Evolutionary conservation across 2,888 invertebrate species (phyloP).

Genomic region (Trypoxylon attenuatum): DNA sequence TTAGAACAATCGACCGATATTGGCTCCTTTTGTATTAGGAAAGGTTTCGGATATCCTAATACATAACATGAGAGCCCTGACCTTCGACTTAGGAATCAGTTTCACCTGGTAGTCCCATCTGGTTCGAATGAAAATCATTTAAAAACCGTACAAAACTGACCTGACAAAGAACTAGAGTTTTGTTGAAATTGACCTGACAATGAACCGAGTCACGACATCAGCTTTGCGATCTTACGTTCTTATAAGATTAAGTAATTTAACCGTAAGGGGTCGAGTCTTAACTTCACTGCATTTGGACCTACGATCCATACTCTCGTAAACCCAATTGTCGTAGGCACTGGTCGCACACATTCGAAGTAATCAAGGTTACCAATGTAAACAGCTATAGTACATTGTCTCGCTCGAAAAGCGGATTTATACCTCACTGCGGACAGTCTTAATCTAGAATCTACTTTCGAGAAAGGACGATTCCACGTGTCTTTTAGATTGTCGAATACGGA

Average conservation of each 20-base stretch:
- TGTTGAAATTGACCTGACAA: too few relatives aligned
- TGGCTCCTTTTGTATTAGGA: constrained; percentile 16
- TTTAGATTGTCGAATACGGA: neutral
- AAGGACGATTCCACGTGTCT: neutral
- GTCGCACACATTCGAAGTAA: neutral
- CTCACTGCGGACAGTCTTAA: too few relatives aligned
- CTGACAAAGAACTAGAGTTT: neutral
- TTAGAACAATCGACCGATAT: constrained; percentile 30
- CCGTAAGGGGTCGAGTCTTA: neutral
- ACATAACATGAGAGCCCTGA: constrained; percentile 11
- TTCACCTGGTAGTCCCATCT: neutral
- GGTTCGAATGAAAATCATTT: neutral
- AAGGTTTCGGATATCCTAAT: constrained; percentile 31
- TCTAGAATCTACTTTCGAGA: constrained; percentile 1
- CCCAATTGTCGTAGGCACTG: constrained; percentile 8
- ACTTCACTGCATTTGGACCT: too few relatives aligned
- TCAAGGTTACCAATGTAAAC: too few relatives aligned
- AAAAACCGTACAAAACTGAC: neutral
- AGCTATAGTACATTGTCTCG: too few relatives aligned
- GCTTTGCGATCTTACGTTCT: neutral
- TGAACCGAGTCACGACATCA: neutral
- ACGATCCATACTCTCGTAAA: neutral
- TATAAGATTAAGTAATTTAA: neutral
- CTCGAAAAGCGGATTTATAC: too few relatives aligned
- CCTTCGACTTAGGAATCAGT: neutral